Conservation (phyloP, 35 echinoderm and acorn worm genomes). For the Ophiothrix spiculata region DNA sequence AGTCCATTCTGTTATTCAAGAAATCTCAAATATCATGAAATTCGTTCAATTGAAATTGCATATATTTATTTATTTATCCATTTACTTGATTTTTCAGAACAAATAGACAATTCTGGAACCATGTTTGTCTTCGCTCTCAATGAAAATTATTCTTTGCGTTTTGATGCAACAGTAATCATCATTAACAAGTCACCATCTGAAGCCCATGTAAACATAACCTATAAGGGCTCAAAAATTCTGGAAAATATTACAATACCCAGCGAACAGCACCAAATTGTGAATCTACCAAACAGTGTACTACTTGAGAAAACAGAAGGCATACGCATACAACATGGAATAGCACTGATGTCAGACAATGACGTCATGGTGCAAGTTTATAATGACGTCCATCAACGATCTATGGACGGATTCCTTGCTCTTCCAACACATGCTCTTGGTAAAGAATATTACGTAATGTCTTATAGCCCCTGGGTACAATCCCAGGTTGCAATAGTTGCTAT, state of each 20-base stretch:
- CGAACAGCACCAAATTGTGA: background rate
- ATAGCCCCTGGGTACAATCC: conserved; percentile 22
- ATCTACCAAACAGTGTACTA: conserved; percentile 9
- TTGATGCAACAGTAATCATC: conserved; percentile 30
- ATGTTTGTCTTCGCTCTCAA: conserved; percentile 50
- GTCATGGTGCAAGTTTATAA: conserved; percentile 47
- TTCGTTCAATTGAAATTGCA: no score
- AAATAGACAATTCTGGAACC: conserved; percentile 17
- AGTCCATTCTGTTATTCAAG: no score
- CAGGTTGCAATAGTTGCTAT: conserved; percentile 44
- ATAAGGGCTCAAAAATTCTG: conserved; percentile 3
- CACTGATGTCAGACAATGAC: conserved; percentile 18
- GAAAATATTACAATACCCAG: background rate
- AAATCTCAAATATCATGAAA: no score
- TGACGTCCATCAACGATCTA: conserved; percentile 44
- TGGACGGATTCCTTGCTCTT: conserved; percentile 58
- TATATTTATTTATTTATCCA: no score
- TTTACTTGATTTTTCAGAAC: no score
- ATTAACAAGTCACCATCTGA: conserved; percentile 47
- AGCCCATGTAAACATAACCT: conserved; percentile 1
- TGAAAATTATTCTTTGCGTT: conserved; percentile 37
- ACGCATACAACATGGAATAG: background rate
- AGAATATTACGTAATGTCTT: conserved; percentile 36
- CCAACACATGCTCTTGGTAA: conserved; percentile 29
- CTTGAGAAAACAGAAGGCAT: background rate